Base-by-base conservation (phyloP, 1,140 invertebrate species). In the Octopus sinensis region DNA sequence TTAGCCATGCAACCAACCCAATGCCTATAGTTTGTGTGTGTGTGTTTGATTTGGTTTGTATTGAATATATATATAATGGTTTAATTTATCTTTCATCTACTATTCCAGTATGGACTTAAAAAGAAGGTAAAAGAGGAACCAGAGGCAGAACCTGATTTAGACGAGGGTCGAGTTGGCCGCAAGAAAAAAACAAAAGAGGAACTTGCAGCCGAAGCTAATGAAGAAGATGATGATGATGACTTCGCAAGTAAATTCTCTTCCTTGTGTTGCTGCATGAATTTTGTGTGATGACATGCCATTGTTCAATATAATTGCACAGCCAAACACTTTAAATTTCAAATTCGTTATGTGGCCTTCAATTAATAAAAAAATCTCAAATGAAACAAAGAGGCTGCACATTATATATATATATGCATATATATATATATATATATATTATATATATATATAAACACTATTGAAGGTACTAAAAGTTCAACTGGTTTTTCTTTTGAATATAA, bases 111-210 rank as follows among this genome's bases (percentile, higher is more conserved):
- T 92, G 98, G 98, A 91, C 97, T 99, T 91, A 97, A 97, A 91
- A 99, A 98, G 92, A 96, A 96, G 88, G 82, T 84, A 12, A 81
- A 97, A 90, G 96, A 97, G 90, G 87, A 88, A 53, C 86, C 85
- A n/a, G 84, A 87, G 80, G 85, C 89, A 5, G 90, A 90, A 94
- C 78, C 92, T 95, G 76, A 51, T 52, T 7, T 77, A 10, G 76
- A 77, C 17, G 88, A 96, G 96, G 96, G 91, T 0, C 86, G 91
- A 51, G 85, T 92, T n/a, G 92, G 92, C 10, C 94, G 97, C 87
- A 97, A 97, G 93, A 98, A 98, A 92, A 99, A 98, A 92, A 98
- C 97, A 62, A 97, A 97, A 0, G 97, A 98, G 90, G 97, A 98
- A 91, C 91, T 98, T 83, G 97, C 97, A 68, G 94, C 96, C 43